Percentiles rank a stretch among this genome's conserved stretches.
Conservation (phyloP, 2,888 invertebrate genomes). For the Orchesella flavescens region DNA sequence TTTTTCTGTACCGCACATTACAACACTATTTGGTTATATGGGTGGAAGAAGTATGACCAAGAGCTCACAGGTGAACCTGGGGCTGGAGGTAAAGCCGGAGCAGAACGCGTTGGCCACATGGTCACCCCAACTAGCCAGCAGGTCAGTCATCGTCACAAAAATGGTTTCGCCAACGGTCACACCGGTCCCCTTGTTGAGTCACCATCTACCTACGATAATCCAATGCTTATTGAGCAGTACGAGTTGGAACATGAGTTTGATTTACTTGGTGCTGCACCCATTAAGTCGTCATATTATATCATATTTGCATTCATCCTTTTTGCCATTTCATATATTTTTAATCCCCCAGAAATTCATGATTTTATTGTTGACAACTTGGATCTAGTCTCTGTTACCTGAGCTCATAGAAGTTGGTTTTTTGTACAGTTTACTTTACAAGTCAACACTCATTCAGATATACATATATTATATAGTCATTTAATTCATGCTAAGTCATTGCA, state of each 20-base stretch:
- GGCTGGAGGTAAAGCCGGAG: slow-evolving; percentile 8
- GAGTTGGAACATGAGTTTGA: slow-evolving; percentile 38
- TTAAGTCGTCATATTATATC: slow-evolving; percentile 66
- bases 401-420: too few species aligned
- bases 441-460: too few species aligned
- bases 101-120: slow-evolving; percentile 11
- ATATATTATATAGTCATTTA: too few species aligned
- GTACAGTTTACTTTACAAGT: too few species aligned
- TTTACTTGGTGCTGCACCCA: slow-evolving; percentile 47
- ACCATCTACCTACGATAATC: not conserved
- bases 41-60: slow-evolving; percentile 72
- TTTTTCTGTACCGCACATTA: slow-evolving; percentile 80
- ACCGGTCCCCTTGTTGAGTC: slow-evolving; percentile 14
- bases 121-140: slow-evolving; percentile 61
- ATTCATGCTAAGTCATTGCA: too few species aligned
- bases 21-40: slow-evolving; percentile 68
- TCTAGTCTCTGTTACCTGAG: slow-evolving; percentile 47
- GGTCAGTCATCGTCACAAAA: slow-evolving; percentile 64
- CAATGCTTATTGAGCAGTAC: not conserved
- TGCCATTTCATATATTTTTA: slow-evolving; percentile 66
- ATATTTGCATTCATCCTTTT: slow-evolving; percentile 66
- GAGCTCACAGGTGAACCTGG: slow-evolving; percentile 29
- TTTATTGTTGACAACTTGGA: slow-evolving; percentile 68
- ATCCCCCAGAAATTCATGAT: slow-evolving; percentile 68
- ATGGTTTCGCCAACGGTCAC: slow-evolving; percentile 21